Conservation (phyloP, 2,113 vertebrate genomes). For the Macaca mulatta region DNA sequence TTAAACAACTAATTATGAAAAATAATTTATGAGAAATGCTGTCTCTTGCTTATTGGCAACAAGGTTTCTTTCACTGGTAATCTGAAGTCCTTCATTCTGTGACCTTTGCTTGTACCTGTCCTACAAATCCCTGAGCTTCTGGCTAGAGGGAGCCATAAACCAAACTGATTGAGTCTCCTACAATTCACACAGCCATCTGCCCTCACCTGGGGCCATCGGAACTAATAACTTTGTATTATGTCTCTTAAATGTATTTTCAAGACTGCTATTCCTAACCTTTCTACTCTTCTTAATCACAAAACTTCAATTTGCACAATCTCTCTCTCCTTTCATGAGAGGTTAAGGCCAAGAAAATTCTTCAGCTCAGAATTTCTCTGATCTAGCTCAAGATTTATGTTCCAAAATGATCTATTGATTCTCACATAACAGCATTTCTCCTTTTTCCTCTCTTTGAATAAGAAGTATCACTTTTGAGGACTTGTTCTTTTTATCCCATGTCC, state of each 20-base stretch:
- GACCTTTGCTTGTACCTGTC: background rate
- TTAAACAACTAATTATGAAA: background rate
- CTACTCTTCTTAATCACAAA: background rate
- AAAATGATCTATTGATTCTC: background rate
- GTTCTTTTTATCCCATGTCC: background rate
- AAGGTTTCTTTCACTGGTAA: background rate
- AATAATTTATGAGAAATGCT: slow-evolving; percentile 12
- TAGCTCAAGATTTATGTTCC: background rate
- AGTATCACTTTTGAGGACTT: background rate
- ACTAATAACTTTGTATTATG: background rate
- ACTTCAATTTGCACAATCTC: background rate
- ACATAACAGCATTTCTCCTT: background rate
- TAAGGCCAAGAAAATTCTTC: background rate
- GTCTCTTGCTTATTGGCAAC: background rate
- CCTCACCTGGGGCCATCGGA: background rate
- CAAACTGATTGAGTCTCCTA: background rate
- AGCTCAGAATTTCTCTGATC: slow-evolving; percentile 24
- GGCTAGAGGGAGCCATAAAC: background rate
- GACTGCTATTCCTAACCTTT: slow-evolving; percentile 5
- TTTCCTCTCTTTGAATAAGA: background rate
- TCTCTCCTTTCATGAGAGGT: slow-evolving; percentile 5
- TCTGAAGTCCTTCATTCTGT: background rate
- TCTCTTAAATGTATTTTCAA: slow-evolving; percentile 20
- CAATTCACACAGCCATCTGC: background rate
- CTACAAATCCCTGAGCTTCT: background rate